A percentile compares a stretch with the other conserved stretches of the same genome.
phyloP scores from a whole-genome alignment of 1,140 invertebrate genomes.

The Zaprionus lachaisei region DNA sequence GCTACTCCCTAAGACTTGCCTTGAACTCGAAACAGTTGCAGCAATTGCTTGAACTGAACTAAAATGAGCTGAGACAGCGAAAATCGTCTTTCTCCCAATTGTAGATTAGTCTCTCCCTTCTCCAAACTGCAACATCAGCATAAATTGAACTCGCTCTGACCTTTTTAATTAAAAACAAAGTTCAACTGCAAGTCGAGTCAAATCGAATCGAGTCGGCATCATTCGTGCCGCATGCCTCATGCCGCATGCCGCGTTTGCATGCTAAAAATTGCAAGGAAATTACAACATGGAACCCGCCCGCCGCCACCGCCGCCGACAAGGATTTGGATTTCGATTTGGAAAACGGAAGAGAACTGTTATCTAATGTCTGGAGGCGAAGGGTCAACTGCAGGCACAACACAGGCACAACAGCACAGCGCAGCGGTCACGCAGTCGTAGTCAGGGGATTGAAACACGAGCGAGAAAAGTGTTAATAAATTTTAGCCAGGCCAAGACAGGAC shows the following conservation, averaged over 20 bases:
- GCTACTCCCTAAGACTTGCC: not conserved
- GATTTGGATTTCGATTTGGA: constrained; percentile 24
- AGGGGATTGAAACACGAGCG: constrained; percentile 45
- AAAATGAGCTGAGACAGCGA: constrained; percentile 31
- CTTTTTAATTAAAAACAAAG: constrained; percentile 76
- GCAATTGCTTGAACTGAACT: constrained; percentile 14
- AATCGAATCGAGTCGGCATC: constrained; percentile 5
- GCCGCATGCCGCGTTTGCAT: constrained; percentile 73
- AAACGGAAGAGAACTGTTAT: constrained; percentile 69
- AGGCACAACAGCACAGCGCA: constrained; percentile 40
- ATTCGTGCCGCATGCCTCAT: constrained; percentile 73
- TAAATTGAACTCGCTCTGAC: constrained; percentile 65
- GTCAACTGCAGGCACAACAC: constrained; percentile 53
- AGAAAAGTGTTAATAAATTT: constrained; percentile 80
- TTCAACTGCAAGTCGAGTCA: constrained; percentile 21
- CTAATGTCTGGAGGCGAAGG: constrained; percentile 77
- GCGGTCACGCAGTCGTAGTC: constrained; percentile 70
- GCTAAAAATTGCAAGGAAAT: constrained; percentile 74
- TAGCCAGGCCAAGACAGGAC: constrained; percentile 30
- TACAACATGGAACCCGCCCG: constrained; percentile 55
- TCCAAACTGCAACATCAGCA: constrained; percentile 57
- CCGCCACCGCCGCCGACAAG: constrained; percentile 5
- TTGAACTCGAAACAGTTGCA: constrained; percentile 3
- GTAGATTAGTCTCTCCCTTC: constrained; percentile 18
- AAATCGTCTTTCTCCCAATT: constrained; percentile 33